phyloP scores from a whole-genome alignment of 2,888 invertebrate genomes.

The Euphydryas editha region DNA sequence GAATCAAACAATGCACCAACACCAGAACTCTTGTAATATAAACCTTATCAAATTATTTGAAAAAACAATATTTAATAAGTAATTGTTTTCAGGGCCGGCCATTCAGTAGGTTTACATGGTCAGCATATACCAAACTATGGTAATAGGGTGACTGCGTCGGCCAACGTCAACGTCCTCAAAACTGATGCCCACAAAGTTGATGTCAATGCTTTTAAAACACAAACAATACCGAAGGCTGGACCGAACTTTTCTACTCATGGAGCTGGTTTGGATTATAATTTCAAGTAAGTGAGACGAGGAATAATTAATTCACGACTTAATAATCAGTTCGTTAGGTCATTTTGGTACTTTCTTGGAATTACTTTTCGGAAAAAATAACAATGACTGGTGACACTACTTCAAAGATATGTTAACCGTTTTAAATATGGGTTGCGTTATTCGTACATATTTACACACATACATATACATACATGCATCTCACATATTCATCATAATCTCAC shows the following conservation, averaged over 20 bases:
- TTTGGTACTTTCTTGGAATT: too few species aligned
- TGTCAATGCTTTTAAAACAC: slow-evolving; percentile 46
- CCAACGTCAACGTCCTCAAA: slow-evolving; percentile 41
- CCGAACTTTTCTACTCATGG: slow-evolving; percentile 47
- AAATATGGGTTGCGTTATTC: too few species aligned
- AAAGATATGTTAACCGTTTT: too few species aligned
- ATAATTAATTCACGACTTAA: background rate
- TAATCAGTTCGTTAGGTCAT: too few species aligned
- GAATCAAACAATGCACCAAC: too few species aligned
- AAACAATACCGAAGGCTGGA: slow-evolving; percentile 45
- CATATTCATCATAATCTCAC: too few species aligned
- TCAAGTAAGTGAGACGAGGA: slow-evolving; percentile 40
- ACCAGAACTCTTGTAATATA: too few species aligned
- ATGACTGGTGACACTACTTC: too few species aligned
- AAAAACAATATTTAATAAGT: background rate
- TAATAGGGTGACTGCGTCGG: slow-evolving; percentile 44
- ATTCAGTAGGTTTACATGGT: slow-evolving; percentile 34
- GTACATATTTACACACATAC: too few species aligned
- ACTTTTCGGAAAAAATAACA: too few species aligned
- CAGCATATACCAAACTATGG: slow-evolving; percentile 46
- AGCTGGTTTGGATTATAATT: slow-evolving; percentile 46
- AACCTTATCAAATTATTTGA: too few species aligned
- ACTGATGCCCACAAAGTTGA: slow-evolving; percentile 44
- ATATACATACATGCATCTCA: too few species aligned
- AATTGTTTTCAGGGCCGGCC: slow-evolving; percentile 29